A percentile compares a stretch with the other conserved stretches of the same genome.
These are phyloP conservation scores for Nothoprocta perdicaria DNA, from an alignment of 2,113 vertebrate species.

Conservation along the genomic window DNA sequence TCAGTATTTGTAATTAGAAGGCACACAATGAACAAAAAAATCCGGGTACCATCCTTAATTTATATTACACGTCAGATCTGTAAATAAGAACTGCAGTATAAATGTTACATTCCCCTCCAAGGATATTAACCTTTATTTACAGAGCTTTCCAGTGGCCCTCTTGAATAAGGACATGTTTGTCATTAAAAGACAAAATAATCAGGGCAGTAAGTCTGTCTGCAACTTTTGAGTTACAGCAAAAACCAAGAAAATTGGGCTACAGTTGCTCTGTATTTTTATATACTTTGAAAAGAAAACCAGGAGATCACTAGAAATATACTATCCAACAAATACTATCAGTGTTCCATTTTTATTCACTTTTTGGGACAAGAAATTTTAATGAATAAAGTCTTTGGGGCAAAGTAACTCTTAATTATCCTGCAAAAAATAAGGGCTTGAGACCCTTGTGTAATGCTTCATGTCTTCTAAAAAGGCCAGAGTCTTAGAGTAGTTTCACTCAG, in stretches of 20 bases:
- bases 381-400: not conserved
- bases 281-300: conserved; percentile 29
- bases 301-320: not conserved
- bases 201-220: not conserved
- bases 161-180: conserved; percentile 22
- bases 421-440: not conserved
- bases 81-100: not conserved
- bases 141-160: not conserved
- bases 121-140: conserved; percentile 43
- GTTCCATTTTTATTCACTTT: not conserved
- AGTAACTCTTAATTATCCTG: not conserved
- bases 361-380: not conserved
- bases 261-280: not conserved
- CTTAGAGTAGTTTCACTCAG: not conserved
- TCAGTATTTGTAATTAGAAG: not conserved
- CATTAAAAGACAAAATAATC: conserved; percentile 50
- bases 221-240: not conserved
- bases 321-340: not conserved
- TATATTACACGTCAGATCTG: conserved; percentile 14
- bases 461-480: not conserved
- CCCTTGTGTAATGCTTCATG: not conserved
- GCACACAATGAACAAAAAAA: not conserved
- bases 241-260: not conserved
- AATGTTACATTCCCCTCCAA: conserved; percentile 24
- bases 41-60: not conserved